These are phyloP conservation scores for Epinephelus coioides DNA, from an alignment of 2,797 vertebrate species.

Conservation along the genomic window DNA sequence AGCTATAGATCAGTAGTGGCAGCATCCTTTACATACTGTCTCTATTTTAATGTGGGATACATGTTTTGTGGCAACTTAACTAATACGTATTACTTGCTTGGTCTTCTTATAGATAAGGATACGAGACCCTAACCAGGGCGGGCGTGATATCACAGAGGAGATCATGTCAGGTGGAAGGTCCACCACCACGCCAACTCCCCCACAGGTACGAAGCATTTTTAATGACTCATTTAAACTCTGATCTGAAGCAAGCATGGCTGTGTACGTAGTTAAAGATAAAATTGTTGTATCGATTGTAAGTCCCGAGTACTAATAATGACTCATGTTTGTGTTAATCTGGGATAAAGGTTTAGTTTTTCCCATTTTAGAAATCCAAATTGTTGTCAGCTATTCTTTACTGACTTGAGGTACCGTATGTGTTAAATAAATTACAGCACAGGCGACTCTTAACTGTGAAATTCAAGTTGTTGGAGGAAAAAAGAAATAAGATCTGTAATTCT, in stretches of 20 bases:
- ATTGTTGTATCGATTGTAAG: not conserved
- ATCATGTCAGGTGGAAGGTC: constrained; percentile 97
- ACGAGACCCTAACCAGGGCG: constrained; percentile 98
- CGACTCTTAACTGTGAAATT: not conserved
- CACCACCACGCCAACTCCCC: constrained; percentile 95
- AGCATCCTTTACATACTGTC: constrained; percentile 20
- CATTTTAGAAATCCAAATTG: constrained; percentile 1
- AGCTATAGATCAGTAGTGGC: constrained; percentile 51
- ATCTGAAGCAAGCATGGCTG: not conserved
- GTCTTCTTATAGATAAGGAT: constrained; percentile 91
- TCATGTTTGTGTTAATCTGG: not conserved
- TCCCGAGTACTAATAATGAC: not conserved
- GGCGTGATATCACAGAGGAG: constrained; percentile 98
- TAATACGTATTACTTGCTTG: not conserved
- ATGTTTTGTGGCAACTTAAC: constrained; percentile 10
- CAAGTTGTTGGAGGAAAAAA: not conserved
- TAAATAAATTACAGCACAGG: not conserved
- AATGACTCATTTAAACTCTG: constrained; percentile 8
- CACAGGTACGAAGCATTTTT: constrained; percentile 88
- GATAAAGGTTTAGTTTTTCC: not conserved
- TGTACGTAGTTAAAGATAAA: not conserved
- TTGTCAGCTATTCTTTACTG: not conserved
- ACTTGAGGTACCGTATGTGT: not conserved
- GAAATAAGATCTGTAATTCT: not conserved
- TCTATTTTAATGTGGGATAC: constrained; percentile 26